phyloP scores from a whole-genome alignment of 1,140 invertebrate genomes.

The Manduca sexta region DNA sequence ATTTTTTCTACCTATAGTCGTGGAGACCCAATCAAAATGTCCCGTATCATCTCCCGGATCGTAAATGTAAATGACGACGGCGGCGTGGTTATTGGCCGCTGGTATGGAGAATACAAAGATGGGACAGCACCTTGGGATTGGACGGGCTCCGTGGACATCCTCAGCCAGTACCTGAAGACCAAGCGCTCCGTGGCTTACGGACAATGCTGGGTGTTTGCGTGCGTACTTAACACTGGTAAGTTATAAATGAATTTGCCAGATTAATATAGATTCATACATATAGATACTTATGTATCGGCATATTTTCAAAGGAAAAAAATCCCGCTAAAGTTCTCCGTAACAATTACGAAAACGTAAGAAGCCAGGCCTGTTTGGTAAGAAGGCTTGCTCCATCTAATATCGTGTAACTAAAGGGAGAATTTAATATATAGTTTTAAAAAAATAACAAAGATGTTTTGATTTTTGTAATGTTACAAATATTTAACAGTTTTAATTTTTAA shows the following conservation, averaged over 20 bases:
- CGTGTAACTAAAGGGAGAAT: too few species aligned
- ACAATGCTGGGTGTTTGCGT: slow-evolving; percentile 87
- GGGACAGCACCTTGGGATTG: slow-evolving; percentile 79
- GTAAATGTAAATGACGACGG: slow-evolving; percentile 82
- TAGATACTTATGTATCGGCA: too few species aligned
- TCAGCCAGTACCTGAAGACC: slow-evolving; percentile 76
- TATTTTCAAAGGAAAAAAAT: too few species aligned
- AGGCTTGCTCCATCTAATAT: too few species aligned
- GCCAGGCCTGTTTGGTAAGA: neutral
- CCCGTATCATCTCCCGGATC: slow-evolving; percentile 81
- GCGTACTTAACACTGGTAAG: slow-evolving; percentile 80
- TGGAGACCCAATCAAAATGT: slow-evolving; percentile 82
- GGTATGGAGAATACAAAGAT: slow-evolving; percentile 82
- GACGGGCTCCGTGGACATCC: slow-evolving; percentile 78
- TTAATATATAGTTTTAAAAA: too few species aligned
- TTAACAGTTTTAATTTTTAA: too few species aligned
- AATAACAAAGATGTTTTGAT: too few species aligned
- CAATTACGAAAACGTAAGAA: neutral
- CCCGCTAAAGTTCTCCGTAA: neutral
- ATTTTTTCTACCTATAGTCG: slow-evolving; percentile 48
- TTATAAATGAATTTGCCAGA: too few species aligned
- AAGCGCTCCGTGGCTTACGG: slow-evolving; percentile 79
- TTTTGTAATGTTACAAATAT: too few species aligned
- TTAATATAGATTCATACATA: too few species aligned
- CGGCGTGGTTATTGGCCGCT: slow-evolving; percentile 80